phyloP scores from a whole-genome alignment of 1,140 invertebrate genomes.

The Cydia pomonella region DNA sequence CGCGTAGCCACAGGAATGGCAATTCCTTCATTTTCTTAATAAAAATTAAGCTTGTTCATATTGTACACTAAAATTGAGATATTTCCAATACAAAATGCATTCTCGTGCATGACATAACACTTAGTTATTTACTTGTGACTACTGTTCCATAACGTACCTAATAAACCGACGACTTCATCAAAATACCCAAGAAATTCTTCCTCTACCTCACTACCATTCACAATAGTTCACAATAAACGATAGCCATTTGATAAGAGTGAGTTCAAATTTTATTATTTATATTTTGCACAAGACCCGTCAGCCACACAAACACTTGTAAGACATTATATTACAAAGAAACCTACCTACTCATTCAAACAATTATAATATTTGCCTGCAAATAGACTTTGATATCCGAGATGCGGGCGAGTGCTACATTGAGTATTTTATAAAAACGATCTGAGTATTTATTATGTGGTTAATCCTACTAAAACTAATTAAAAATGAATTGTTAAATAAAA shows the following conservation, averaged over 20 bases:
- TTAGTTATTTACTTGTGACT: not conserved
- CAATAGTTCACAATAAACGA: too few species aligned
- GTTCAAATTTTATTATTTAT: conserved; percentile 11
- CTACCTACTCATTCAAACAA: not conserved
- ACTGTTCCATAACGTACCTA: not conserved
- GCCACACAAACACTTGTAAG: not conserved
- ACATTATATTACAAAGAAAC: conserved; percentile 9
- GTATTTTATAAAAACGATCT: not conserved
- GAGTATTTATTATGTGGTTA: conserved; percentile 14
- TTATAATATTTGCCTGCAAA: not conserved
- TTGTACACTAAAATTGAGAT: too few species aligned
- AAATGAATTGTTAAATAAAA: conserved; percentile 52
- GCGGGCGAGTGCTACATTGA: not conserved
- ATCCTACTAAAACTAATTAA: conserved; percentile 59
- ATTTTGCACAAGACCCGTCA: conserved; percentile 26
- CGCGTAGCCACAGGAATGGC: not conserved
- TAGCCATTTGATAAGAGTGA: not conserved
- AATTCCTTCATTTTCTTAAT: not conserved
- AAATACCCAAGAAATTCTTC: not conserved
- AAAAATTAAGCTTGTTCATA: too few species aligned
- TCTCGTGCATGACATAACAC: not conserved
- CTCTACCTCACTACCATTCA: not conserved
- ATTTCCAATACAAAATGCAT: not conserved
- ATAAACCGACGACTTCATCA: not conserved
- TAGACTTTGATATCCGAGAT: not conserved